phyloP scores from a whole-genome alignment of 92 coral and sea anemone species.

The Epizoanthus illoricatus region DNA sequence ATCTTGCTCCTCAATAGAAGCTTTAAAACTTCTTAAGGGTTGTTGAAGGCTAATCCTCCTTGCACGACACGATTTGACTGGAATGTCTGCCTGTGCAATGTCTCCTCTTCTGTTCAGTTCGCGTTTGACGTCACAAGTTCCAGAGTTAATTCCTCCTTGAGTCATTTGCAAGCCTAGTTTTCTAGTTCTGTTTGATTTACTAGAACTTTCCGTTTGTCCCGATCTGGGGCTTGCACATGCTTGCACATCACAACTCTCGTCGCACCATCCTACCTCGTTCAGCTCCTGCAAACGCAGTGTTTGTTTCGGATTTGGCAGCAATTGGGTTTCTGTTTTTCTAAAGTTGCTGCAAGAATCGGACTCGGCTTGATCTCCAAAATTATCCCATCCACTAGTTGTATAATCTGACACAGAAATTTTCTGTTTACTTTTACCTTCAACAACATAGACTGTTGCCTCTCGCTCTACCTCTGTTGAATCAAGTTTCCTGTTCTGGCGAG shows the following conservation, averaged over 20 bases:
- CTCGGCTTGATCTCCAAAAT: not conserved
- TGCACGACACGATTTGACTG: too few relatives aligned
- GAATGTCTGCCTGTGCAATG: not conserved
- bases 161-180: not conserved
- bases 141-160: not conserved
- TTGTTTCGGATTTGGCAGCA: not conserved
- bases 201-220: not conserved
- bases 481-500: too few relatives aligned
- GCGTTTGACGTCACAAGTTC: too few relatives aligned
- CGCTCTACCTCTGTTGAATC: not conserved
- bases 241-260: not conserved
- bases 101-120: too few relatives aligned
- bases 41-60: constrained; percentile 1
- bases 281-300: not conserved
- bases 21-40: not conserved
- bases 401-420: not conserved
- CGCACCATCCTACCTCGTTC: not conserved
- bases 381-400: too few relatives aligned
- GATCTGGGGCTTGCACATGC: not conserved
- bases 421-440: not conserved
- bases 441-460: not conserved
- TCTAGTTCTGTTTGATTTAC: not conserved
- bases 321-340: not conserved
- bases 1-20: not conserved
- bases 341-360: not conserved